Base-by-base conservation (phyloP, 2,888 invertebrate species). In the Hypomecis atomaria region DNA sequence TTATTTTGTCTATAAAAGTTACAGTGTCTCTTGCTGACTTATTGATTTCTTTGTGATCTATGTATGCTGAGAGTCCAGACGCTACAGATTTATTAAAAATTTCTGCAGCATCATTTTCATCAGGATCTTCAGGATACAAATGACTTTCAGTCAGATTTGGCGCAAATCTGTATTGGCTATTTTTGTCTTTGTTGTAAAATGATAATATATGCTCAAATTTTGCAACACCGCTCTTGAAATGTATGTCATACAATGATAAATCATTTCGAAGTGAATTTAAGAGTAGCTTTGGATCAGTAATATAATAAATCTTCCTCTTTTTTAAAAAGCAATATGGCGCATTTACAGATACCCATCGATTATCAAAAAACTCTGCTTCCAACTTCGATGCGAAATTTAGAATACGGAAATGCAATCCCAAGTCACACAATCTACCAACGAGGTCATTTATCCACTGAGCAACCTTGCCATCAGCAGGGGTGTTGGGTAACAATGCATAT, bases 381-480 rank as follows among this genome's bases (percentile, higher is more conserved):
- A 4, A 7, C 8, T 54, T 43, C 7, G 59, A 42, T 13, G 34
- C 54, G 45, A 64, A 59, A 50, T 52, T 55, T n/a, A 64, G 6
- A 5, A 59, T 52, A 66, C 69, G 52, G 5, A 77, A 52, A 7
- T 69, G 49, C 8, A 77, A 57, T 33, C 76, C 77, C 6, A 74
- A 69, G 9, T 71, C 62, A 62, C 65, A 63, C 8, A 78, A 62
- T 62, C 70, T 71, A 33, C 40, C 6, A 33, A 78, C 11, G 11
- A 76, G 33, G 68, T 73, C 71, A 47, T 74, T 71, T 42, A 75
- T 65, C 76, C 76, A 78, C 38, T 59, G 45, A 48, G 38, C 9
- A 45, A 74, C 40, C 5, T 62, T 57, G 34, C 50, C 50, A 55
- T 66, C 53, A n/a, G 55, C 65, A 64, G 23, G 55, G 68, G 62